Percentiles rank a stretch among this genome's conserved stretches.
These are phyloP conservation scores for human (Homo sapiens) DNA, from an alignment of 2,113 vertebrate species.

Conservation along the genomic window GRCh38 chr17:6549501-6550000, in stretches of 20 bases:
- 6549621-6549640: slow-evolving; percentile 72
- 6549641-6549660: slow-evolving; percentile 61
- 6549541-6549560: neutral
- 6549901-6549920: neutral
- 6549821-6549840: neutral
- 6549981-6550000: neutral
- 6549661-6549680: slow-evolving; percentile 75
- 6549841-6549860: neutral
- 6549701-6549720: slow-evolving; percentile 52
- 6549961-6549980: neutral
- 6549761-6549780: slow-evolving; percentile 55
- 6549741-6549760: slow-evolving; percentile 65
- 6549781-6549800: slow-evolving; percentile 25
- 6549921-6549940: neutral
- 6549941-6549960: neutral
- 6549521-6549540: neutral
- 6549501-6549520: neutral
- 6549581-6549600: slow-evolving; percentile 55
- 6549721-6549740: slow-evolving; percentile 67
- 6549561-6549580: slow-evolving; percentile 51
- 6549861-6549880: neutral
- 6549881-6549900: neutral
- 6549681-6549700: slow-evolving; percentile 71
- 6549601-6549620: slow-evolving; percentile 74
- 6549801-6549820: neutral